phyloP scores from a whole-genome alignment of 2,113 vertebrate species.

The Nematolebias whitei region DNA sequence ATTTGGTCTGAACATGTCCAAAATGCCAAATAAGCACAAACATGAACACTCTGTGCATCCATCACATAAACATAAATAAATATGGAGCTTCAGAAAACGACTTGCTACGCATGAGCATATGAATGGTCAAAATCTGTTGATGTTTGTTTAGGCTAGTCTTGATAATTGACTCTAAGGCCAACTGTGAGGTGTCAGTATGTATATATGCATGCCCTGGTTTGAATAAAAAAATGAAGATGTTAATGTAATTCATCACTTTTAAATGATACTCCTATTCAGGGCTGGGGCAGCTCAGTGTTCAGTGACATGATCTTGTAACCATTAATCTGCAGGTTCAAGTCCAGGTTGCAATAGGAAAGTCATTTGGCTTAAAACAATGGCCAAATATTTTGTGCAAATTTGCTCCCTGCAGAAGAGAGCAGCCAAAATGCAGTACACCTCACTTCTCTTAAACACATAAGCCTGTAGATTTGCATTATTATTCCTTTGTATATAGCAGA shows the following conservation, averaged over 20 bases:
- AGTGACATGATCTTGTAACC: too few species aligned
- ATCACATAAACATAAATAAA: slow-evolving; percentile 42
- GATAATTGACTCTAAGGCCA: not conserved
- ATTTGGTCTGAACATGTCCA: not conserved
- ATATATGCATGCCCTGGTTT: not conserved
- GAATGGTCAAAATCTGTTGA: slow-evolving; percentile 10
- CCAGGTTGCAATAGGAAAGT: too few species aligned
- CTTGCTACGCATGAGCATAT: slow-evolving; percentile 47
- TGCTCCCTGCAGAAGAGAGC: too few species aligned
- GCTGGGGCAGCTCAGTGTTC: too few species aligned
- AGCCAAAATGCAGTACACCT: too few species aligned
- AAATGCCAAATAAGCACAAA: slow-evolving; percentile 13
- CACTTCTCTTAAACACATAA: too few species aligned
- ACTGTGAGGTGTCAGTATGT: not conserved
- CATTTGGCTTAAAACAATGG: too few species aligned
- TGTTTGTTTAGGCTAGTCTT: slow-evolving; percentile 9
- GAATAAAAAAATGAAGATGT: not conserved
- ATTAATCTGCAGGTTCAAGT: too few species aligned
- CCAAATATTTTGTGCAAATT: too few species aligned
- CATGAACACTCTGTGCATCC: slow-evolving; percentile 23
- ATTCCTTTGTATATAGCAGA: slow-evolving; percentile 4
- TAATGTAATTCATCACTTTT: not conserved
- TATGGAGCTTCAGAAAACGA: slow-evolving; percentile 11
- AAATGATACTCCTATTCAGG: not conserved
- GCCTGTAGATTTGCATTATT: not conserved